These are phyloP conservation scores for Agriopis leucophaearia DNA, from an alignment of 2,888 invertebrate genomes.

Conservation along the genomic window DNA sequence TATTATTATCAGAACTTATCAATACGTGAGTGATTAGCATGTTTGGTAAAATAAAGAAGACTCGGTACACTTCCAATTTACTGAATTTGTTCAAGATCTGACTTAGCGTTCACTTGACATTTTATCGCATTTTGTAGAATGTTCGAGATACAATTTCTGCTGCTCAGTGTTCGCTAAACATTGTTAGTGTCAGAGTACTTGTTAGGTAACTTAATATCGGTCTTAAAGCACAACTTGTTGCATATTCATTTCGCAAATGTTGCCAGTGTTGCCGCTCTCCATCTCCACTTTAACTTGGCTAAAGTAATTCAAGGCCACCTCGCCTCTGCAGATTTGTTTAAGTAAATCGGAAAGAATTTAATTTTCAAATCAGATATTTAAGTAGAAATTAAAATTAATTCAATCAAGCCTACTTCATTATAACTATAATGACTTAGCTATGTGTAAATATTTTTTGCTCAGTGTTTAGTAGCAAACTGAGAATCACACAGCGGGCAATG, in stretches of 20 bases:
- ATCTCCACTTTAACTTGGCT: conserved; percentile 22
- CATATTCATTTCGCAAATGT: conserved; percentile 52
- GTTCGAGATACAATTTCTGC: background rate
- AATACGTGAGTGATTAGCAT: no score
- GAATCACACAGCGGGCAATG: no score
- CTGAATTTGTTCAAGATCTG: no score
- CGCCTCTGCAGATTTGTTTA: conserved; percentile 28
- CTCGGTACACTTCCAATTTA: no score
- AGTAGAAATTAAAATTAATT: background rate
- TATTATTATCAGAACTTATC: no score
- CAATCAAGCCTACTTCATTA: background rate
- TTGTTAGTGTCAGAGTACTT: conserved; percentile 29
- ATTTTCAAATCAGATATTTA: conserved; percentile 1
- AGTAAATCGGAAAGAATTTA: conserved; percentile 15
- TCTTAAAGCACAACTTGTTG: conserved; percentile 48
- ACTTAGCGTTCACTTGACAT: no score
- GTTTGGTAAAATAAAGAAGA: no score
- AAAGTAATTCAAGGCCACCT: conserved; percentile 37
- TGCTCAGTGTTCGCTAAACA: conserved; percentile 6
- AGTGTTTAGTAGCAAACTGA: no score
- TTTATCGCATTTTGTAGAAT: no score
- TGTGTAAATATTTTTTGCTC: no score
- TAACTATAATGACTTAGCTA: background rate
- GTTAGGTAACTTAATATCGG: conserved; percentile 49
- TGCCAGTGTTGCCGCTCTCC: conserved; percentile 26